These are phyloP conservation scores for Struthidea cinerea DNA, from an alignment of 2,113 vertebrate species.

Conservation along the genomic window DNA sequence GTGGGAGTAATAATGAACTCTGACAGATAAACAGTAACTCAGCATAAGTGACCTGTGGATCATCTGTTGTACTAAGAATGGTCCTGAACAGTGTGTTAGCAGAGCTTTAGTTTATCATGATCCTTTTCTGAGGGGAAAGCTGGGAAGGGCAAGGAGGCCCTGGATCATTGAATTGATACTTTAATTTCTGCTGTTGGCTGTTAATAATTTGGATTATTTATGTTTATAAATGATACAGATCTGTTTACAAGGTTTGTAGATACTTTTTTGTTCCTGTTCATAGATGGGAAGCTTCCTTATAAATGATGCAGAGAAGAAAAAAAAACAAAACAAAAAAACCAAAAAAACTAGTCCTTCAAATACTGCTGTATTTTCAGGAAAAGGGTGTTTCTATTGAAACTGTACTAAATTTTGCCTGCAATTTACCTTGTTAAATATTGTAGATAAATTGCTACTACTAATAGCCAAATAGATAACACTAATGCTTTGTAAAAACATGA, in stretches of 20 bases:
- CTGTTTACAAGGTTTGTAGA: conserved; percentile 99
- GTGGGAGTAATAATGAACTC: conserved; percentile 82
- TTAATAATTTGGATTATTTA: conserved; percentile 99
- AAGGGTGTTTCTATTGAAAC: conserved; percentile 99
- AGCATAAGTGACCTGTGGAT: conserved; percentile 88
- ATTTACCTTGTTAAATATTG: conserved; percentile 99
- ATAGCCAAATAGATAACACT: conserved; percentile 99
- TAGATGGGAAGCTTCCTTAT: conserved; percentile 98
- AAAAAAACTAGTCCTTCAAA: conserved; percentile 89
- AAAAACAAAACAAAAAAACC: background rate
- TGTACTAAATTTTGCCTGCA: conserved; percentile 99
- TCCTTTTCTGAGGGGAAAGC: conserved; percentile 79
- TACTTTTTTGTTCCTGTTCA: conserved; percentile 98
- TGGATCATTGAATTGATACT: conserved; percentile 85
- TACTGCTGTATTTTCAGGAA: conserved; percentile 99
- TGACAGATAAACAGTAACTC: conserved; percentile 82
- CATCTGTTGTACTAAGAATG: conserved; percentile 76
- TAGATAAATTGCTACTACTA: conserved; percentile 98
- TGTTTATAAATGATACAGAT: conserved; percentile 98
- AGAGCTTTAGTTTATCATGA: conserved; percentile 84
- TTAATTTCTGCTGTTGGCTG: conserved; percentile 97
- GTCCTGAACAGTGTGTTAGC: conserved; percentile 76
- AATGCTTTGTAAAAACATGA: conserved; percentile 94
- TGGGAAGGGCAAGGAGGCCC: conserved; percentile 75
- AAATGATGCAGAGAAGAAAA: conserved; percentile 84